Conservation (phyloP, 2,797 vertebrate species). For the Meriones psammophilus region DNA sequence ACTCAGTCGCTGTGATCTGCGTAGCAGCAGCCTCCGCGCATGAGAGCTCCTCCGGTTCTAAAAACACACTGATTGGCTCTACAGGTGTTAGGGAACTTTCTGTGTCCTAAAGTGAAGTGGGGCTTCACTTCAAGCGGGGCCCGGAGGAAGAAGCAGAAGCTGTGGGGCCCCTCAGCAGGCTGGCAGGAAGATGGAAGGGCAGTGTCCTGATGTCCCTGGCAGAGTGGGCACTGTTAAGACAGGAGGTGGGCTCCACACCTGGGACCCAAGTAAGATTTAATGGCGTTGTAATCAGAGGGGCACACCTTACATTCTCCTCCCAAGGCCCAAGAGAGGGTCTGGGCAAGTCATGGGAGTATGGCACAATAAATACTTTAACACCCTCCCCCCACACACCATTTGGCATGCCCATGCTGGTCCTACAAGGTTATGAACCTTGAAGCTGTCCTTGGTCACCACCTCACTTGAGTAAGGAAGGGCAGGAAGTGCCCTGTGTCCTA, state of each 20-base stretch:
- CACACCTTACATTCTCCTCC: neutral
- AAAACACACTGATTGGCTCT: neutral
- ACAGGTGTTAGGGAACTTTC: neutral
- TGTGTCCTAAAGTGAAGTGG: neutral
- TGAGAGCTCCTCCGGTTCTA: accelerated
- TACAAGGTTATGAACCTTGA: neutral
- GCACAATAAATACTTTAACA: accelerated
- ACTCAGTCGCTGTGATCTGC: neutral
- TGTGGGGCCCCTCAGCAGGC: neutral
- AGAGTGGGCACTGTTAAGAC: accelerated
- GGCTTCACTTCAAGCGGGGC: neutral
- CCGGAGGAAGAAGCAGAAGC: neutral
- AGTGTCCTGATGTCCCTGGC: no score
- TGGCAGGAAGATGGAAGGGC: neutral
- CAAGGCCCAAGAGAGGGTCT: accelerated
- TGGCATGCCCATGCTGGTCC: neutral
- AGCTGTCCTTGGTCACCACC: neutral
- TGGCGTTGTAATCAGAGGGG: neutral
- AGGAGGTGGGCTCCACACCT: neutral
- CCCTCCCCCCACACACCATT: no score
- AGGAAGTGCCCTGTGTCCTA: neutral
- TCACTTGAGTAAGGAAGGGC: neutral
- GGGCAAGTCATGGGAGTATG: no score
- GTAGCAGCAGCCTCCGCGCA: neutral
- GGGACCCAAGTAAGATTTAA: neutral